A percentile compares a stretch with the other conserved stretches of the same genome.
phyloP scores from a whole-genome alignment of 2,113 vertebrate species.

The Myrmophylax atrothorax region DNA sequence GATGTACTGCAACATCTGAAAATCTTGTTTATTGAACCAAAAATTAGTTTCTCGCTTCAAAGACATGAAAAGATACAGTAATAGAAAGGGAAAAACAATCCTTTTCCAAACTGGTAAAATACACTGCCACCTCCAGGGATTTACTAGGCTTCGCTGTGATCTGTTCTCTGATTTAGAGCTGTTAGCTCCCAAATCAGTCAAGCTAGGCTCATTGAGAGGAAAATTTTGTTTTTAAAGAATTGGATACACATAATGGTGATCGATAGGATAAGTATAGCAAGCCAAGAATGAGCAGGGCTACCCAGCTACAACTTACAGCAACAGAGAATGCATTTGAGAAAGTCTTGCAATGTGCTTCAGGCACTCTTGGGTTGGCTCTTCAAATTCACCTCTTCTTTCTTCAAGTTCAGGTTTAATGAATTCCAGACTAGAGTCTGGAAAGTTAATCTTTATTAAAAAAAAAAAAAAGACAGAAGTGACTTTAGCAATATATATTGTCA shows the following conservation, averaged over 20 bases:
- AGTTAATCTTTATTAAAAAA: constrained; percentile 58
- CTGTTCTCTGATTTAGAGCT: neutral
- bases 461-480: rapidly evolving
- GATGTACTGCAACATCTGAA: neutral
- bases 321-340: constrained; percentile 32
- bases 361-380: constrained; percentile 39
- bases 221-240: neutral
- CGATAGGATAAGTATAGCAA: neutral
- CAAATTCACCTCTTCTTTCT: neutral
- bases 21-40: neutral
- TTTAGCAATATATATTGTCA: neutral
- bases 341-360: constrained; percentile 61
- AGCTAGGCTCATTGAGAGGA: neutral
- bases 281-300: neutral
- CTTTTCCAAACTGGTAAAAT: neutral
- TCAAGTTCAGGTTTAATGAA: constrained; percentile 51
- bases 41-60: neutral
- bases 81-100: neutral
- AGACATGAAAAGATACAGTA: neutral
- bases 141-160: neutral
- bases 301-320: constrained; percentile 60
- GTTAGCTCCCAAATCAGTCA: neutral
- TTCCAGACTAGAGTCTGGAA: constrained; percentile 48
- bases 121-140: neutral
- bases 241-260: neutral